phyloP scores from a whole-genome alignment of 2,888 invertebrate genomes.

The Drosophila aldrichi region DNA sequence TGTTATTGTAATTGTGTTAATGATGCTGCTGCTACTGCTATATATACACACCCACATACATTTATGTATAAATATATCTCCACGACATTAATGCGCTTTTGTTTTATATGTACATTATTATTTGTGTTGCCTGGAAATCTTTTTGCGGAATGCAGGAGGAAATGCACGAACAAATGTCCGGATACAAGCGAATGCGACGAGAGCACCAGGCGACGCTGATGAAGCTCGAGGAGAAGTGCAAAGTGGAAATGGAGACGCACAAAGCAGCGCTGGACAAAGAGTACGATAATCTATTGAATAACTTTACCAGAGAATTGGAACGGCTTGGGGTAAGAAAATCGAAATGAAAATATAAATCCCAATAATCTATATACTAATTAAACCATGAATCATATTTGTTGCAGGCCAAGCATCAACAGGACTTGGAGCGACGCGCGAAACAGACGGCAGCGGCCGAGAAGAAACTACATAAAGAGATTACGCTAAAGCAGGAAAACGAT shows the following conservation, averaged over 20 bases:
- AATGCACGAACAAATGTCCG: constrained; percentile 99
- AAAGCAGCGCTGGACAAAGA: constrained; percentile 98
- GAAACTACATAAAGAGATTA: constrained; percentile 96
- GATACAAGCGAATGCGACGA: constrained; percentile 98
- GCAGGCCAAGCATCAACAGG: constrained; percentile 91
- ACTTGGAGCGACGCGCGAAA: constrained; percentile 92
- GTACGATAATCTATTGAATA: constrained; percentile 96
- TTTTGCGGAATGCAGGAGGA: constrained; percentile 88
- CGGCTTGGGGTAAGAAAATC: constrained; percentile 89
- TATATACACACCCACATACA: constrained; percentile 12
- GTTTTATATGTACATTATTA: constrained; percentile 43
- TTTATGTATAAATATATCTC: constrained; percentile 8
- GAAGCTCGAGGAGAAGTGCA: constrained; percentile 97
- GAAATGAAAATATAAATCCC: not conserved
- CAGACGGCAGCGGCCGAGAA: constrained; percentile 95
- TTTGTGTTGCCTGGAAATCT: constrained; percentile 42
- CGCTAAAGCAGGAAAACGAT: constrained; percentile 95
- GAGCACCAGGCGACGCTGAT: constrained; percentile 98
- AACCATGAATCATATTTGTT: constrained; percentile 7
- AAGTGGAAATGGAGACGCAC: constrained; percentile 98
- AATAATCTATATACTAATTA: not conserved
- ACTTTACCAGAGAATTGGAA: constrained; percentile 96
- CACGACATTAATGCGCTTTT: constrained; percentile 43
- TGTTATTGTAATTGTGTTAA: not conserved
- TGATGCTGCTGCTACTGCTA: constrained; percentile 10